Evolutionary conservation across 1,140 invertebrate genomes (phyloP), one percentile per base, ranked within the genome.

Genomic region (Manduca sexta): DNA sequence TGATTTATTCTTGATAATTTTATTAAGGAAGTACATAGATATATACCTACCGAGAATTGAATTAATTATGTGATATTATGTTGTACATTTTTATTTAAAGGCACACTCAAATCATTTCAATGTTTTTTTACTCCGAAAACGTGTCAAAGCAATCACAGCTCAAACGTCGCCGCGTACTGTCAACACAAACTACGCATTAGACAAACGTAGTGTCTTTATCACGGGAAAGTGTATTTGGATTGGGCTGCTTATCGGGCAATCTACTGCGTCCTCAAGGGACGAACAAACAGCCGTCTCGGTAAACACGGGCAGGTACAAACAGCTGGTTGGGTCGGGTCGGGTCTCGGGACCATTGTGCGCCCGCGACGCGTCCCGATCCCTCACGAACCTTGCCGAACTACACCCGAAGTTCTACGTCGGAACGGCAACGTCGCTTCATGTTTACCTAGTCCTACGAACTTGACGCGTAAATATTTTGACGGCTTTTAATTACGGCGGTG

Each of bases 371-470:
- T n/a, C 29, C 31, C 38, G 49, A 48, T 35, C 26, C 34, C 26
- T 18, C 6, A 16, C 18, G 18, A 42, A 26, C 21, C 3, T 29
- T 33, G 42, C 29, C 42, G 42, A 33, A 44, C 14, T 11, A 8
- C 2, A n/a, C 33, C 38, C 38, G 38, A 40, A 30, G 4, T 8
- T 8, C 29, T 21, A 16, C n/a, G n/a, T n/a, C 54, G 54, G 53
- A 65, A 47, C 57, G 65, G 60, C 69, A 71, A 66, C 65, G 53
- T 52, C 47, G 58, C 53, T 46, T 56, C 11, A 44, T 57, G 53
- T 58, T 57, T 58, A 52, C 18, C 17, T 46, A 29, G 11, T 43
- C 14, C 26, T 18, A 40, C 38, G 18, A 10, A 16, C 38, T 18
- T 18, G 15, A n/a, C 8, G 38, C 38, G 38, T 3, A 26, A 26